Percentiles rank a stretch among this genome's conserved stretches.
These are phyloP conservation scores for Megaleporinus macrocephalus DNA, from an alignment of 2,113 vertebrate genomes.

Conservation along the genomic window DNA sequence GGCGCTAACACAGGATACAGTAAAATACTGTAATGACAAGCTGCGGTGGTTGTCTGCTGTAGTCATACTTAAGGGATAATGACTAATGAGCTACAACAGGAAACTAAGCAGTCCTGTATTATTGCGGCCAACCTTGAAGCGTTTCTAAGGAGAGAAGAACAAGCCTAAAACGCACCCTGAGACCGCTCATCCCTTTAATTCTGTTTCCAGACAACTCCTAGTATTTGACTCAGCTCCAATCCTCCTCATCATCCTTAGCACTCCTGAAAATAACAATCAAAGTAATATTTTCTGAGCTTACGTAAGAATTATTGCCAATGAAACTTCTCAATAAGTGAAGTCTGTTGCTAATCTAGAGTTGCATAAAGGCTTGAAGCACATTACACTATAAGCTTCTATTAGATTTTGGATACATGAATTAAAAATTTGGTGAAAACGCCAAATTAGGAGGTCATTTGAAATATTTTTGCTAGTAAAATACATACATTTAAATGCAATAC, in stretches of 20 bases:
- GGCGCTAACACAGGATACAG: slow-evolving; percentile 28
- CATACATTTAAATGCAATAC: not conserved
- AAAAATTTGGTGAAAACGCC: not conserved
- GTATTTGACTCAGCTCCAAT: slow-evolving; percentile 22
- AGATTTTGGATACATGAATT: not conserved
- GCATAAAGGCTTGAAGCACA: not conserved
- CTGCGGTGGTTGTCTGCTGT: slow-evolving; percentile 19
- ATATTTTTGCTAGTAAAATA: not conserved
- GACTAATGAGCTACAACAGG: slow-evolving; percentile 38
- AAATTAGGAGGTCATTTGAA: not conserved
- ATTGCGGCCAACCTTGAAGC: slow-evolving; percentile 2
- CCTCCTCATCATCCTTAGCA: not conserved
- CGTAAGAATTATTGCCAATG: not conserved
- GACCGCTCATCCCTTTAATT: not conserved
- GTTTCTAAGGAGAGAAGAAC: slow-evolving; percentile 10
- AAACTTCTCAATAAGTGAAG: not conserved
- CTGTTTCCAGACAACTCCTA: not conserved
- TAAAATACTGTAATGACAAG: slow-evolving; percentile 33
- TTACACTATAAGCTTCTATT: not conserved
- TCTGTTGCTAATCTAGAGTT: not conserved
- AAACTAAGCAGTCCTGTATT: slow-evolving; percentile 25
- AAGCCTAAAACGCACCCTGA: not conserved
- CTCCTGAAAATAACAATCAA: not conserved
- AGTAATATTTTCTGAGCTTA: not conserved
- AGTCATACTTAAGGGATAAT: slow-evolving; percentile 40